Percentiles rank a stretch among this genome's conserved stretches.
phyloP scores from a whole-genome alignment of 2,113 vertebrate genomes.

The Prunella himalayana region DNA sequence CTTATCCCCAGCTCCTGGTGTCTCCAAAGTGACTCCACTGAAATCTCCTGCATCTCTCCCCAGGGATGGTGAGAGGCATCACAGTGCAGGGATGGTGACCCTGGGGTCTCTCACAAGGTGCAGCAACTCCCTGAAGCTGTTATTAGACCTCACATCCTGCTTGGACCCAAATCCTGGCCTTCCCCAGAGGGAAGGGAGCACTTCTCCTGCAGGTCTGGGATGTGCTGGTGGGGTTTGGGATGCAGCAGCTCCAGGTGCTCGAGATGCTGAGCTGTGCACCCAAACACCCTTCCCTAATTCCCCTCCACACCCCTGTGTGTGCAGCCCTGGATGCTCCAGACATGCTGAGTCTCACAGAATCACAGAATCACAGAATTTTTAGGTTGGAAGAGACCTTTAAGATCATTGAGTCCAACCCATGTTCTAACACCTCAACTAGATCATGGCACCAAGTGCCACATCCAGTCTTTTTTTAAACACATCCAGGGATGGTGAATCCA shows the following conservation, averaged over 20 bases:
- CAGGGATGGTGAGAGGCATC: background rate
- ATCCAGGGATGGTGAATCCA: no score
- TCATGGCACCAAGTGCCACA: no score
- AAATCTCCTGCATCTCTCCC: background rate
- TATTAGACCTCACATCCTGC: accelerated
- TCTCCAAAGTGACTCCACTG: background rate
- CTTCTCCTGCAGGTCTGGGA: background rate
- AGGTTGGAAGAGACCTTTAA: no score
- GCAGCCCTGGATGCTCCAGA: background rate
- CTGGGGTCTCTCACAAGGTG: background rate
- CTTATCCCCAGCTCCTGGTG: background rate
- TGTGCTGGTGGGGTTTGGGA: accelerated
- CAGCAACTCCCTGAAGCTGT: accelerated
- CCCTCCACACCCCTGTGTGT: background rate
- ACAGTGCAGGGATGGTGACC: background rate
- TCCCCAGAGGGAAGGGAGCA: accelerated
- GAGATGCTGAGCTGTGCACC: background rate
- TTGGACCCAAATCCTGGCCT: background rate
- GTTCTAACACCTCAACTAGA: no score
- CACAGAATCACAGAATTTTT: no score
- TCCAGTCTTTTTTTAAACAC: no score
- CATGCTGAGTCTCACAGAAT: background rate
- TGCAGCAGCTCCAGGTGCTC: background rate
- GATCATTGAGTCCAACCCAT: no score
- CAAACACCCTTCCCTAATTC: background rate